Percentiles rank a stretch among this genome's conserved stretches.
These are phyloP conservation scores for Coelopa pilipes DNA, from an alignment of 2,888 invertebrate genomes.

Conservation along the genomic window DNA sequence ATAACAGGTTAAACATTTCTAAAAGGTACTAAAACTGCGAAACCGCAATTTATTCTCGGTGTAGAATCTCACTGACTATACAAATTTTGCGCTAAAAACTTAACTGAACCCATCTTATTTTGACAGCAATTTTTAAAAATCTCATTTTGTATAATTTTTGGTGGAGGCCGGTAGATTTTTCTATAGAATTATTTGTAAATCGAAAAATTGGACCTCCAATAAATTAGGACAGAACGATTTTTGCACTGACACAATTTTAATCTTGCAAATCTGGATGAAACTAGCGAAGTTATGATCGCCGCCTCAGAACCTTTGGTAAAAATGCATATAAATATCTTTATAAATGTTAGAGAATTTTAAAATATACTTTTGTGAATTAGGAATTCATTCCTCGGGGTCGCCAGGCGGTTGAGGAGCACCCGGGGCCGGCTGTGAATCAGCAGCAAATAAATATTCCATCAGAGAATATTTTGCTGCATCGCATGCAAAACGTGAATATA, in stretches of 20 bases:
- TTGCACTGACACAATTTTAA: conserved; percentile 30
- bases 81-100: no score
- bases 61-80: no score
- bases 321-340: neutral
- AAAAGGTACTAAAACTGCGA: no score
- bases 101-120: no score
- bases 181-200: neutral
- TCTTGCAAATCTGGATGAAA: conserved; percentile 88
- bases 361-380: conserved; percentile 66
- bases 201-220: neutral
- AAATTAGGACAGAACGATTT: conserved; percentile 3
- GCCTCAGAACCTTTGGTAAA: conserved; percentile 85
- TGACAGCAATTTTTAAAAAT: no score
- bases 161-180: no score
- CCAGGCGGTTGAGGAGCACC: conserved; percentile 81
- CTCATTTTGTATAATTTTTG: no score
- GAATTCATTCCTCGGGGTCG: conserved; percentile 91
- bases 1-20: no score
- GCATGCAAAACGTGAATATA: conserved; percentile 81
- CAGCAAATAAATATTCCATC: conserved; percentile 67
- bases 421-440: conserved; percentile 73
- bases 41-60: no score
- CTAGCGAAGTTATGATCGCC: conserved; percentile 85
- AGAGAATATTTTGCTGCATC: conserved; percentile 76
- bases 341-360: neutral